Evolutionary conservation across 1,140 invertebrate species (phyloP).

Genomic region (Aphidius gifuensis): DNA sequence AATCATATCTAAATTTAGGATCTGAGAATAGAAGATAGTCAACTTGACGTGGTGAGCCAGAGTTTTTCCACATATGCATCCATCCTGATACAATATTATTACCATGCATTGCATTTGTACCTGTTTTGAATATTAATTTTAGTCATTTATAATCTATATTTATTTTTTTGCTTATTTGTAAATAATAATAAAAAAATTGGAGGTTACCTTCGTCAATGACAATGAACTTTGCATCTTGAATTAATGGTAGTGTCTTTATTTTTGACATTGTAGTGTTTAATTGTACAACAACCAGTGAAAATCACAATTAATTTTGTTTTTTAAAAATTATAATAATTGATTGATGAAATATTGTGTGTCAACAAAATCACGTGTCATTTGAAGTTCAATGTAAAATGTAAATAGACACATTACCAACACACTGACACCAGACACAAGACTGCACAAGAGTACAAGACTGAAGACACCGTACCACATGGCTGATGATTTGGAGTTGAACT

Average conservation of each 20-base stretch:
- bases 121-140: conserved; percentile 27
- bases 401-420: no score
- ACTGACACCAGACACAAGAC: no score
- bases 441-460: no score
- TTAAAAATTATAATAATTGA: no score
- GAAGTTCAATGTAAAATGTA: no score
- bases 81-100: conserved; percentile 42
- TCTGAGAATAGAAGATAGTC: conserved; percentile 41
- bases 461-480: no score
- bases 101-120: conserved; percentile 33
- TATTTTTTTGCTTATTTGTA: background rate
- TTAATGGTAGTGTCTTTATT: conserved; percentile 30
- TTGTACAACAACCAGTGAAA: no score
- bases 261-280: conserved; percentile 9
- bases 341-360: no score
- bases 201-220: conserved; percentile 42
- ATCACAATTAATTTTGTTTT: no score
- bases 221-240: conserved; percentile 36
- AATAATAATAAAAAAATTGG: background rate
- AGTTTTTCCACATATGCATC: conserved; percentile 38
- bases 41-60: conserved; percentile 26
- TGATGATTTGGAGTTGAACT: no score
- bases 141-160: background rate
- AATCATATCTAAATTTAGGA: conserved; percentile 32
- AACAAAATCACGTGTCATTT: no score